Conservation (phyloP, 2,797 vertebrate genomes). For the Poeciliopsis infans region DNA sequence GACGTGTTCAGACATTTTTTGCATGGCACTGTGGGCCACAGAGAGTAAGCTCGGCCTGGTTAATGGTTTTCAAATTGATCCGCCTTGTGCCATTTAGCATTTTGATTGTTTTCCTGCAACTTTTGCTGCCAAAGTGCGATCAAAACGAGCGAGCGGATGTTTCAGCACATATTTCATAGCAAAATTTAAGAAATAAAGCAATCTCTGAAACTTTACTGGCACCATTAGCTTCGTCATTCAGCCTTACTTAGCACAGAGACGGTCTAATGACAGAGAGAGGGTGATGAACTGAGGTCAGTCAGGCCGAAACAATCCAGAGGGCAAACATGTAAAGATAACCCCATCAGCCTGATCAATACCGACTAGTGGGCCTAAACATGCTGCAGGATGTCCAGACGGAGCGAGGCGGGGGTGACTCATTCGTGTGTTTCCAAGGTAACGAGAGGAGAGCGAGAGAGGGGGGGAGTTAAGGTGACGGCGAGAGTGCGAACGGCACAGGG, state of each 20-base stretch:
- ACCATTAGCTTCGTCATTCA: background rate
- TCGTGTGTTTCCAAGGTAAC: conserved; percentile 64
- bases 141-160: background rate
- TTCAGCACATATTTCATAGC: background rate
- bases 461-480: background rate
- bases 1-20: background rate
- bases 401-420: conserved; percentile 47
- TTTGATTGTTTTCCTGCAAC: background rate
- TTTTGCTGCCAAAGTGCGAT: background rate
- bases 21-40: background rate
- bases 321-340: background rate
- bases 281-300: background rate
- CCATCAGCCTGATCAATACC: conserved; percentile 17
- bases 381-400: conserved; percentile 17
- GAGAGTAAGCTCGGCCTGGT: background rate
- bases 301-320: background rate
- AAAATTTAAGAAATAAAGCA: background rate
- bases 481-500: background rate
- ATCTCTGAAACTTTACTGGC: background rate
- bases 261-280: background rate
- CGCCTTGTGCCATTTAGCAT: background rate
- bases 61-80: background rate
- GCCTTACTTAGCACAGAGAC: background rate
- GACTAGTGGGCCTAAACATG: background rate
- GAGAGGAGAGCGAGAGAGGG: conserved; percentile 10